A percentile compares a stretch with the other conserved stretches of the same genome.
These are phyloP conservation scores for Sorex fumeus DNA, from an alignment of 2,113 vertebrate genomes.

Conservation along the genomic window DNA sequence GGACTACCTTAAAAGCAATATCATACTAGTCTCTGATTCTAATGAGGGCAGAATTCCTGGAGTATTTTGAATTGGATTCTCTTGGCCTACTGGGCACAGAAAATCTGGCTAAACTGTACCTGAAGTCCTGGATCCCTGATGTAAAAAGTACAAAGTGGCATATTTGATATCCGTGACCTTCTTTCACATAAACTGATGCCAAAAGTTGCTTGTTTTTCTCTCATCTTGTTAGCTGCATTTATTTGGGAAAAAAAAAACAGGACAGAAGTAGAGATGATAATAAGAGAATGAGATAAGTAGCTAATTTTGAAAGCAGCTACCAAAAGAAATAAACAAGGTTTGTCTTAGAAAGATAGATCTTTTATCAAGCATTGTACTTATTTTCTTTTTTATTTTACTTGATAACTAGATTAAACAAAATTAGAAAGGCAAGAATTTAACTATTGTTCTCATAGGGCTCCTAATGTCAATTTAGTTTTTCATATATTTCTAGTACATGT, in stretches of 20 bases:
- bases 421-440: slow-evolving; percentile 45
- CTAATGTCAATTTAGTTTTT: not conserved
- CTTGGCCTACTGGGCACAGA: slow-evolving; percentile 67
- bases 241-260: slow-evolving; percentile 50
- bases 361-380: slow-evolving; percentile 53
- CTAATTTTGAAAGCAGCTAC: slow-evolving; percentile 71
- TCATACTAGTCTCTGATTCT: slow-evolving; percentile 72
- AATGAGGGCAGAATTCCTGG: slow-evolving; percentile 59
- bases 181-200: slow-evolving; percentile 73
- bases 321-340: slow-evolving; percentile 61
- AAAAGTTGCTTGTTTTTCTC: slow-evolving; percentile 70
- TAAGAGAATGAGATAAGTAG: slow-evolving; percentile 67
- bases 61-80: slow-evolving; percentile 67
- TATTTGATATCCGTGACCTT: slow-evolving; percentile 64
- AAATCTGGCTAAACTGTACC: slow-evolving; percentile 71
- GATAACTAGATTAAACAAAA: slow-evolving; percentile 10
- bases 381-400: slow-evolving; percentile 43
- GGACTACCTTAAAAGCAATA: slow-evolving; percentile 76
- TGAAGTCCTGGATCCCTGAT: slow-evolving; percentile 65
- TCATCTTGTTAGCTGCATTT: slow-evolving; percentile 75
- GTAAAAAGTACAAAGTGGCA: slow-evolving; percentile 46
- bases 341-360: slow-evolving; percentile 29
- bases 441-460: not conserved
- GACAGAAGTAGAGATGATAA: slow-evolving; percentile 62
- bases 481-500: not conserved